These are phyloP conservation scores for Temnothorax curvispinosus DNA, from an alignment of 1,140 invertebrate species.

Conservation along the genomic window DNA sequence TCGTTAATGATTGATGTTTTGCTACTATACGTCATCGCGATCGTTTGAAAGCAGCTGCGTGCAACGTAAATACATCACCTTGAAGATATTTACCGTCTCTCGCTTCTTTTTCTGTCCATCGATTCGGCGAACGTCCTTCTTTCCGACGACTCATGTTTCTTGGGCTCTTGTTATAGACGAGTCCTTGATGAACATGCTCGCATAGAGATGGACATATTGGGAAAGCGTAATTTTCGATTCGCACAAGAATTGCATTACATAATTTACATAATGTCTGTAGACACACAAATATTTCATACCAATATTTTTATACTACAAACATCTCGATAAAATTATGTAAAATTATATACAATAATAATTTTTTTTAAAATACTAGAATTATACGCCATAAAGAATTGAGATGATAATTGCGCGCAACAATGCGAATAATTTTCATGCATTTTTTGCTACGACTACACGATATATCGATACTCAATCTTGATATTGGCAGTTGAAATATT, in stretches of 20 bases:
- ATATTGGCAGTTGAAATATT: not conserved
- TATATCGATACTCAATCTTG: not conserved
- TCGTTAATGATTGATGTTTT: conserved; percentile 73
- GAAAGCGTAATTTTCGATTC: not conserved
- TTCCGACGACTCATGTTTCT: conserved; percentile 31
- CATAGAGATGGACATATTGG: not conserved
- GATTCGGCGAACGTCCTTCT: conserved; percentile 48
- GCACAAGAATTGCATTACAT: not conserved
- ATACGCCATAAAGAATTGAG: not conserved
- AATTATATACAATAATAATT: not conserved
- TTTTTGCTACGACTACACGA: not conserved
- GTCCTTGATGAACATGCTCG: conserved; percentile 29
- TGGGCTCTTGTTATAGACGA: conserved; percentile 23
- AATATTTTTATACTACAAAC: not conserved
- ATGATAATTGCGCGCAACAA: not conserved
- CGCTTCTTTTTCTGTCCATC: conserved; percentile 35
- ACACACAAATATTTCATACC: not conserved
- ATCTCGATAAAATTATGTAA: not conserved
- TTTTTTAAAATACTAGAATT: not conserved
- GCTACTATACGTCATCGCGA: conserved; percentile 43
- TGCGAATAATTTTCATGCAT: not conserved
- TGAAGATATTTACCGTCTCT: conserved; percentile 25
- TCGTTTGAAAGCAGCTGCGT: conserved; percentile 39
- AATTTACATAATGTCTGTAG: not conserved
- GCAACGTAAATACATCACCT: conserved; percentile 50